These are phyloP conservation scores for Cheirogaleus major DNA, from an alignment of 2,797 vertebrate genomes.

Conservation along the genomic window DNA sequence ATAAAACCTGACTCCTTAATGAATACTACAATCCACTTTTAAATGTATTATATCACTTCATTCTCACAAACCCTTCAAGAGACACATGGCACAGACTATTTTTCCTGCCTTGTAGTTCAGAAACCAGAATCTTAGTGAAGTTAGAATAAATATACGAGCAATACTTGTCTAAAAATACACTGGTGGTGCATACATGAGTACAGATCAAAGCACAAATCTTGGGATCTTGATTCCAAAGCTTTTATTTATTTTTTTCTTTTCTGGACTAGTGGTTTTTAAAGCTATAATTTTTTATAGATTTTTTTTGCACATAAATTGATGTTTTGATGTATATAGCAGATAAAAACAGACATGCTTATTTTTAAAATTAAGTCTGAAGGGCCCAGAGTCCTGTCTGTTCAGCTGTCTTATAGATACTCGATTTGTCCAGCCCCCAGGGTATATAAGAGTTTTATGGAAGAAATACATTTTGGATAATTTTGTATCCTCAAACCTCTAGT, in stretches of 20 bases:
- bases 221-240: background rate
- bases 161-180: background rate
- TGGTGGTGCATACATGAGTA: background rate
- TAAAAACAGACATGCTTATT: background rate
- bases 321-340: background rate
- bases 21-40: background rate
- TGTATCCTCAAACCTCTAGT: background rate
- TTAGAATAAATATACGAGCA: background rate
- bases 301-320: background rate
- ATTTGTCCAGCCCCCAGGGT: background rate
- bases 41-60: background rate
- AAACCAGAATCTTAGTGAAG: background rate
- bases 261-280: background rate
- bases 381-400: background rate
- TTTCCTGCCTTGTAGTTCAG: background rate
- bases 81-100: background rate
- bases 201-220: background rate
- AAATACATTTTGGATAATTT: background rate
- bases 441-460: background rate
- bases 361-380: background rate
- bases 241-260: background rate
- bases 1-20: background rate
- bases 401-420: background rate
- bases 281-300: background rate
- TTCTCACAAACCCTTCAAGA: background rate